phyloP scores from a whole-genome alignment of 2,113 vertebrate genomes.

The Solenodon paradoxus region DNA sequence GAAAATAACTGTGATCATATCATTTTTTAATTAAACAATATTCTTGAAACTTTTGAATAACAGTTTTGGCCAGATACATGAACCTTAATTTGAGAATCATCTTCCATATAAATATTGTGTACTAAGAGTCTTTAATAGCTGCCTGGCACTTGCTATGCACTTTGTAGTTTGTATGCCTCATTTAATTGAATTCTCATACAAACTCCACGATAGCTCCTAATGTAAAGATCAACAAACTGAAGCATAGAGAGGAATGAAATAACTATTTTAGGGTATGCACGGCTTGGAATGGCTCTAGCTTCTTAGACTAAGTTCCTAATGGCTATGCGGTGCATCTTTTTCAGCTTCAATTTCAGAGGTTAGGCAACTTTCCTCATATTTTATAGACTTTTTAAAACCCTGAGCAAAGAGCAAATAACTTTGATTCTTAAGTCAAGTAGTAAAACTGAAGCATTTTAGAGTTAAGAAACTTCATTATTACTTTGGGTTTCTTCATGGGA shows the following conservation, averaged over 20 bases:
- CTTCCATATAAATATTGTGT: constrained; percentile 3
- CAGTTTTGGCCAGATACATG: background rate
- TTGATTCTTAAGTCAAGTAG: background rate
- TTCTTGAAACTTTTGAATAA: background rate
- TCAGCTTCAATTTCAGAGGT: background rate
- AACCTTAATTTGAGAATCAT: constrained; percentile 10
- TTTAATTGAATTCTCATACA: constrained; percentile 8
- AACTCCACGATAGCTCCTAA: background rate
- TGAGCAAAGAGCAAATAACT: background rate
- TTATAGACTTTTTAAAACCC: background rate
- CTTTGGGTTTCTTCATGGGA: constrained; percentile 1
- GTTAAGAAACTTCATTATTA: background rate
- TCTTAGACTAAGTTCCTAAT: background rate
- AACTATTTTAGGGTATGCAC: background rate
- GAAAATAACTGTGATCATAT: background rate
- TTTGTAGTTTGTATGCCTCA: background rate
- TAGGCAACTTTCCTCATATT: background rate
- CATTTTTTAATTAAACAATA: constrained; percentile 34
- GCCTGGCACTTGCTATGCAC: background rate
- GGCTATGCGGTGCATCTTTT: background rate
- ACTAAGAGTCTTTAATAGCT: background rate
- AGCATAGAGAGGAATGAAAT: background rate
- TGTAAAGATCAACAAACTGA: background rate
- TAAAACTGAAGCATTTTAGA: background rate
- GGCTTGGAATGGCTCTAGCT: background rate